These are phyloP conservation scores for Scartelaos histophorus DNA, from an alignment of 2,113 vertebrate genomes.

Conservation along the genomic window DNA sequence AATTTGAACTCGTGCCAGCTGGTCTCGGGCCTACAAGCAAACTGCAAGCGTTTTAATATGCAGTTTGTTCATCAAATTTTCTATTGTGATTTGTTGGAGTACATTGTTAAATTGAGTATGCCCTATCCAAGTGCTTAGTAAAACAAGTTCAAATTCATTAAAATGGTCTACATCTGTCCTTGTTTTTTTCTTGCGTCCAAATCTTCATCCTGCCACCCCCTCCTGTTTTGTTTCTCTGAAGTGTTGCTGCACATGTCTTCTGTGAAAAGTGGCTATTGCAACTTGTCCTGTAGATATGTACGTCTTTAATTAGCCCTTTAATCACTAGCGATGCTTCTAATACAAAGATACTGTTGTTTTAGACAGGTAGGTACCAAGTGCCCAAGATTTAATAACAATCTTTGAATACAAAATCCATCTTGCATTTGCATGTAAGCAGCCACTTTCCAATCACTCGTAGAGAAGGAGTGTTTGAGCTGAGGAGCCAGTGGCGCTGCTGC, in stretches of 20 bases:
- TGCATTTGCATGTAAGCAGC: constrained; percentile 49
- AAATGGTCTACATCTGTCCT: constrained; percentile 23
- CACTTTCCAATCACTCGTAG: constrained; percentile 39
- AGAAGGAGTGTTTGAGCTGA: constrained; percentile 49
- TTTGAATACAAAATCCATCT: constrained; percentile 41
- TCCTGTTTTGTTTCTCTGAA: background rate
- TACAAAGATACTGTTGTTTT: constrained; percentile 22
- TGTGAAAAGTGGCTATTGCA: constrained; percentile 10
- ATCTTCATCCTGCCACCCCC: background rate
- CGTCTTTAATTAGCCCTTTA: constrained; percentile 16
- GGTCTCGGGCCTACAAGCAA: constrained; percentile 48
- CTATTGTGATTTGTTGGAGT: constrained; percentile 18
- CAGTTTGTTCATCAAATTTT: constrained; percentile 18
- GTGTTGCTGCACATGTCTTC: background rate
- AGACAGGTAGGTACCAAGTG: constrained; percentile 40
- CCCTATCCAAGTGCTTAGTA: constrained; percentile 42
- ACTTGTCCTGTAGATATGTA: background rate
- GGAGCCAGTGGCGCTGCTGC: constrained; percentile 54
- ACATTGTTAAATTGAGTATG: constrained; percentile 31
- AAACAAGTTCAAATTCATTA: constrained; percentile 40
- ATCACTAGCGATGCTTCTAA: constrained; percentile 27
- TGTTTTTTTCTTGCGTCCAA: background rate
- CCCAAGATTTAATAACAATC: constrained; percentile 20
- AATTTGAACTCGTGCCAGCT: constrained; percentile 63
- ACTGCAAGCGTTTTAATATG: constrained; percentile 34